These are phyloP conservation scores for Pempheris klunzingeri DNA, from an alignment of 2,797 vertebrate genomes.

Conservation along the genomic window DNA sequence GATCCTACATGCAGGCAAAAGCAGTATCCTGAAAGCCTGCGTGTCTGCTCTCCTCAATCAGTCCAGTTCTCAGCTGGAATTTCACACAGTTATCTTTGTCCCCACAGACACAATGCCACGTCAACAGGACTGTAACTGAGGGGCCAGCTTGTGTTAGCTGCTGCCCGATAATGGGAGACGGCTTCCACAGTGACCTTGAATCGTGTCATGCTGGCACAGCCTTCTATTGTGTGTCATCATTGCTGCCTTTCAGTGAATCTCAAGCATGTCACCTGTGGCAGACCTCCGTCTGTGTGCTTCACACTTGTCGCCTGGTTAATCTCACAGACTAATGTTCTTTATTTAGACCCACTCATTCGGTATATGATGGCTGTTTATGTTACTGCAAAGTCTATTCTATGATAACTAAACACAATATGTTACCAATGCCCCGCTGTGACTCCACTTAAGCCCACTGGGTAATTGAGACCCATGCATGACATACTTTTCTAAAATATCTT, in stretches of 20 bases:
- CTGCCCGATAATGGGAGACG: slow-evolving; percentile 60
- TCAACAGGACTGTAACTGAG: slow-evolving; percentile 64
- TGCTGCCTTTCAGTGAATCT: slow-evolving; percentile 64
- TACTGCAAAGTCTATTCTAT: slow-evolving; percentile 58
- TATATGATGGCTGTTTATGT: slow-evolving; percentile 65
- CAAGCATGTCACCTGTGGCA: slow-evolving; percentile 79
- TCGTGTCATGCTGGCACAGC: slow-evolving; percentile 26
- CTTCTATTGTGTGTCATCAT: slow-evolving; percentile 66
- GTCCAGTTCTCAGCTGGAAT: slow-evolving; percentile 71
- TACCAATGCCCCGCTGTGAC: slow-evolving; percentile 51
- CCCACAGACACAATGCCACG: slow-evolving; percentile 75
- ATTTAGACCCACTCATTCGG: slow-evolving; percentile 74
- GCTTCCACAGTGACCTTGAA: slow-evolving; percentile 68
- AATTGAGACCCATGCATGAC: slow-evolving; percentile 67
- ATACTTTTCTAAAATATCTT: slow-evolving; percentile 55
- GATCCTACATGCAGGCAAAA: slow-evolving; percentile 51
- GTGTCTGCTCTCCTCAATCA: slow-evolving; percentile 72
- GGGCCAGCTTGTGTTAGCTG: slow-evolving; percentile 53
- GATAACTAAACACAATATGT: slow-evolving; percentile 70
- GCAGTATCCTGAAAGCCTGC: slow-evolving; percentile 45
- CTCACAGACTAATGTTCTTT: slow-evolving; percentile 74
- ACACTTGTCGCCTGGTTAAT: slow-evolving; percentile 79
- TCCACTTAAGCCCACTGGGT: slow-evolving; percentile 72
- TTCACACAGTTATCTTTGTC: slow-evolving; percentile 85
- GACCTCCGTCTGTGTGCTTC: slow-evolving; percentile 61